These are phyloP conservation scores for Trachelipus rathkii DNA, from an alignment of 1,140 invertebrate species.

Conservation along the genomic window DNA sequence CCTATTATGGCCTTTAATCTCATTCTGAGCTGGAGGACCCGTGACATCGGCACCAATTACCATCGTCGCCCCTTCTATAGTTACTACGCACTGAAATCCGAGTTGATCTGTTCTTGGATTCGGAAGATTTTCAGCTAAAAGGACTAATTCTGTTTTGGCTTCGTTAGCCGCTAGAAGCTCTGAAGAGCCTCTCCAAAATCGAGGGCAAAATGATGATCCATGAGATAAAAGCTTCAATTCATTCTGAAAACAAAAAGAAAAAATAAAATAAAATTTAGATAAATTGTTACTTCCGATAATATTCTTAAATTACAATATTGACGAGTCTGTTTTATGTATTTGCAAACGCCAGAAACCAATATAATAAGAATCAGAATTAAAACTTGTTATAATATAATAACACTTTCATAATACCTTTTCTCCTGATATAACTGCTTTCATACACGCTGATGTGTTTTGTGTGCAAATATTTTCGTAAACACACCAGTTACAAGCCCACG, in stretches of 20 bases:
- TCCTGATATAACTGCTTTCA: constrained; percentile 73
- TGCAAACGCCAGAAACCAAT: constrained; percentile 6
- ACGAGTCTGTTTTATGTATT: not conserved
- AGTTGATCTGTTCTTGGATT: constrained; percentile 63
- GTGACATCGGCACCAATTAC: constrained; percentile 74
- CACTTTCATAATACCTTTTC: constrained; percentile 59
- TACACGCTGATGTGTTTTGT: constrained; percentile 75
- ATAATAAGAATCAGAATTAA: not conserved
- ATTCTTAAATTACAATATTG: too few species aligned
- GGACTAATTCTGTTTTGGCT: constrained; percentile 77
- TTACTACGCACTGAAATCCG: constrained; percentile 86
- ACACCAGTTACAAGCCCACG: constrained; percentile 94
- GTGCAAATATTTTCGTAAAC: constrained; percentile 92
- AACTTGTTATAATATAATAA: too few species aligned
- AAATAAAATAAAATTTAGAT: not conserved
- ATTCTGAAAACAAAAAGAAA: constrained; percentile 57
- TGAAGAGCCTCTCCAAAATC: constrained; percentile 62
- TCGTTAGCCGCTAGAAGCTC: constrained; percentile 78
- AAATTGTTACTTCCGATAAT: not conserved
- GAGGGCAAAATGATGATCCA: constrained; percentile 72
- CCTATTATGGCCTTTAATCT: not conserved
- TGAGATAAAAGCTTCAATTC: constrained; percentile 66
- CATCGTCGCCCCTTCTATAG: constrained; percentile 84
- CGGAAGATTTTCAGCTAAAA: constrained; percentile 85
- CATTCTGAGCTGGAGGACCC: constrained; percentile 10